Percentiles rank a stretch among this genome's conserved stretches.
These are phyloP conservation scores for Caenorhabditis panamensis DNA, from an alignment of 2,888 invertebrate species.

Conservation along the genomic window DNA sequence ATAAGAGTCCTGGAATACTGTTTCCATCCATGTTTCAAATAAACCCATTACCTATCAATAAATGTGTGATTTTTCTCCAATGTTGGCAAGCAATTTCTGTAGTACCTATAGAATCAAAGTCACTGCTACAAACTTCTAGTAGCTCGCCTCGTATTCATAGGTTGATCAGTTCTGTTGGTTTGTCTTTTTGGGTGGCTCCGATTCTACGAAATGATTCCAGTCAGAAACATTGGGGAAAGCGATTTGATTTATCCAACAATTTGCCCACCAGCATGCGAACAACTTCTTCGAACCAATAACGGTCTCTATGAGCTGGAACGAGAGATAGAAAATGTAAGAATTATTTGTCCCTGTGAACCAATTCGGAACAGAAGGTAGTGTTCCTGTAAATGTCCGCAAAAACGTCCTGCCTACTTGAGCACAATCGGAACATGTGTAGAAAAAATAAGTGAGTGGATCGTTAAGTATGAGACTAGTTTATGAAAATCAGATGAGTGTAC, in stretches of 20 bases:
- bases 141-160: background rate
- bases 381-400: conserved; percentile 69
- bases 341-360: background rate
- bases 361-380: conserved; percentile 36
- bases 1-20: too few relatives aligned
- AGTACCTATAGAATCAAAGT: background rate
- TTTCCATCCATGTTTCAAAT: too few relatives aligned
- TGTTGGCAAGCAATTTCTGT: background rate
- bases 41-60: too few relatives aligned
- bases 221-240: conserved; percentile 49
- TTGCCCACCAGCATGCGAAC: conserved; percentile 70
- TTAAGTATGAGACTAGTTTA: too few relatives aligned
- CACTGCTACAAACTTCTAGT: background rate
- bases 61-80: too few relatives aligned
- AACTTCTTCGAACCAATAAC: conserved; percentile 59
- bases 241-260: conserved; percentile 69
- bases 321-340: background rate
- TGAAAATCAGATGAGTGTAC: background rate
- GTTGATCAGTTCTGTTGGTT: conserved; percentile 1
- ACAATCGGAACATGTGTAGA: conserved; percentile 67
- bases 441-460: conserved; percentile 52
- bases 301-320: background rate
- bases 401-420: conserved; percentile 69
- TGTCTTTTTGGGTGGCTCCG: background rate
- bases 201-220: conserved; percentile 16